phyloP scores from a whole-genome alignment of 2,888 invertebrate species.

The Bibio marci region DNA sequence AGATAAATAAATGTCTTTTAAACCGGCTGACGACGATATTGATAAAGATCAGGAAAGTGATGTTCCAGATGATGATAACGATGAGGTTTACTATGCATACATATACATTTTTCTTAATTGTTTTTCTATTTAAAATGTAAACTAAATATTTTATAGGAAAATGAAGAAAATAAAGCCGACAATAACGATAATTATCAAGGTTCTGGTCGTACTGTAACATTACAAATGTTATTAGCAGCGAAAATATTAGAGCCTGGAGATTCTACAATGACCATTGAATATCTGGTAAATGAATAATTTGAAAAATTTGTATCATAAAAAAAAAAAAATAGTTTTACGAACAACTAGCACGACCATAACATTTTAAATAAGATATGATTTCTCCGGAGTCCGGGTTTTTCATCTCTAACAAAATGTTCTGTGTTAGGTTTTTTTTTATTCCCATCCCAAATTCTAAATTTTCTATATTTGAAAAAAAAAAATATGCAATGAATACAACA shows the following conservation, averaged over 20 bases:
- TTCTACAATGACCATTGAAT: conserved; percentile 76
- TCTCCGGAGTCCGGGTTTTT: too few relatives aligned
- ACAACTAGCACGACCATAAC: too few relatives aligned
- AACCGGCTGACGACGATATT: conserved; percentile 12
- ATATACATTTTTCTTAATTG: background rate
- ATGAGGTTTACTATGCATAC: conserved; percentile 29
- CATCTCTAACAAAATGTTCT: background rate
- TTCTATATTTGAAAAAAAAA: too few relatives aligned
- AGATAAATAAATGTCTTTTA: too few relatives aligned
- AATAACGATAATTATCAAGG: conserved; percentile 25
- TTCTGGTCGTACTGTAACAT: conserved; percentile 52
- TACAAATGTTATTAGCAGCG: conserved; percentile 72
- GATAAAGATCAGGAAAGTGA: conserved; percentile 36
- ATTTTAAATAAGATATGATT: background rate
- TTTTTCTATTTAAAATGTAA: background rate
- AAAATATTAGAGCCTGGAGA: conserved; percentile 70
- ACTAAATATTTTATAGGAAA: conserved; percentile 7
- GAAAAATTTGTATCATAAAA: background rate
- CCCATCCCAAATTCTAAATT: too few relatives aligned
- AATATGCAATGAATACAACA: too few relatives aligned
- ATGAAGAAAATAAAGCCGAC: conserved; percentile 18
- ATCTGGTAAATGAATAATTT: conserved; percentile 42
- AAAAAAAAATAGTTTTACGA: background rate
- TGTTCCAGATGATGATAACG: conserved; percentile 36
- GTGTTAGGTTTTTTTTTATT: too few relatives aligned